Conservation (phyloP, 2,797 vertebrate species). For the Paguma larvata region DNA sequence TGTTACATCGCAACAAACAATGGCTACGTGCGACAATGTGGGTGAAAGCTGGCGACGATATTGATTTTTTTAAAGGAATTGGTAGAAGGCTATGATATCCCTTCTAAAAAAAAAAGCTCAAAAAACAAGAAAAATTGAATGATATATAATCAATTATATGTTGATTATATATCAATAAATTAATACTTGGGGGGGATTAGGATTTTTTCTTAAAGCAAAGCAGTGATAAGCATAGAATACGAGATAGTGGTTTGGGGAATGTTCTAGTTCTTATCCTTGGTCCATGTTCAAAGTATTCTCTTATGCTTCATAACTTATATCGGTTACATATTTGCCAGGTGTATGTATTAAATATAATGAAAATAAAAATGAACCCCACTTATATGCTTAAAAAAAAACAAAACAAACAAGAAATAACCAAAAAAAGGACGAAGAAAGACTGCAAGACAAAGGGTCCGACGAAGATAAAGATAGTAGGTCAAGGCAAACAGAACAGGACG, state of each 20-base stretch:
- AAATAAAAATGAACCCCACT: not conserved
- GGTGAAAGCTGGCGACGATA: not conserved
- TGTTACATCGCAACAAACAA: not conserved
- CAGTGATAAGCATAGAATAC: not conserved
- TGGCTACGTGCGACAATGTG: not conserved
- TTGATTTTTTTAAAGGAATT: not conserved
- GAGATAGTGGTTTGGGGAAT: not conserved
- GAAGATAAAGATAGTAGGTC: not conserved
- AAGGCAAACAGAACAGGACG: not conserved
- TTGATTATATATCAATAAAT: no score
- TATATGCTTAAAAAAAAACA: not conserved
- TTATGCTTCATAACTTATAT: not conserved
- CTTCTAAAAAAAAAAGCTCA: not conserved
- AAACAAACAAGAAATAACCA: not conserved
- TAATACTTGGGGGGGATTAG: not conserved
- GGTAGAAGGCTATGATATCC: not conserved
- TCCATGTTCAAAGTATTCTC: not conserved
- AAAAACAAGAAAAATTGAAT: not conserved
- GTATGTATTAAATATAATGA: not conserved
- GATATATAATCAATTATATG: no score
- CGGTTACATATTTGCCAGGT: not conserved
- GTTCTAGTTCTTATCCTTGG: not conserved
- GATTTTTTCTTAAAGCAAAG: not conserved
- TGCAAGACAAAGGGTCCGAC: not conserved
- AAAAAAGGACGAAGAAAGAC: not conserved